These are phyloP conservation scores for Caracal caracal DNA, from an alignment of 2,113 vertebrate species.

Conservation along the genomic window DNA sequence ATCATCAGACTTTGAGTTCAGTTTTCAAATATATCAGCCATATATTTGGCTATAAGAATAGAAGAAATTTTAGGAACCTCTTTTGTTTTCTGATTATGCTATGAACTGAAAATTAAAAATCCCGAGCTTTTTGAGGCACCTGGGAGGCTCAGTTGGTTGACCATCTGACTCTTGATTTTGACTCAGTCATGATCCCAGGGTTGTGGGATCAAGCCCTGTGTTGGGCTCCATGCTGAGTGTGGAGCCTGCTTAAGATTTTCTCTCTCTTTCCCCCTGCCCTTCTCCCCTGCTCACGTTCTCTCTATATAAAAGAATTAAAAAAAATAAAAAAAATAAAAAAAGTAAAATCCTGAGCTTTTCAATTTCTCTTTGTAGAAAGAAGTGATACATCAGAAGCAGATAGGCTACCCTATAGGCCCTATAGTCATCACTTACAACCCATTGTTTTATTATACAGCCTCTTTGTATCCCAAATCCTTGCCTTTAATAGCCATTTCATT, in stretches of 20 bases:
- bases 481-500: neutral
- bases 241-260: too few species aligned
- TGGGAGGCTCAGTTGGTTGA: too few species aligned
- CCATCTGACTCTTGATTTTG: too few species aligned
- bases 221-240: too few species aligned
- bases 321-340: too few species aligned
- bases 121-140: neutral
- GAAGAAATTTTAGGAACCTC: neutral
- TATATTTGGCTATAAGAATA: neutral
- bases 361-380: neutral
- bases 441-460: neutral
- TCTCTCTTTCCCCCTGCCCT: too few species aligned
- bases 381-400: neutral
- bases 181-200: too few species aligned
- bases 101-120: neutral
- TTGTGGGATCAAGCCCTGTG: too few species aligned
- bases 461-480: neutral
- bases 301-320: too few species aligned
- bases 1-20: neutral
- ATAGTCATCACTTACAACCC: neutral
- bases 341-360: neutral
- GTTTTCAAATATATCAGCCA: neutral
- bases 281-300: too few species aligned
- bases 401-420: neutral
- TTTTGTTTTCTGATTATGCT: neutral